Evolutionary conservation across 2,797 vertebrate species (phyloP).

Genomic region (Leptatherina wallacei): DNA sequence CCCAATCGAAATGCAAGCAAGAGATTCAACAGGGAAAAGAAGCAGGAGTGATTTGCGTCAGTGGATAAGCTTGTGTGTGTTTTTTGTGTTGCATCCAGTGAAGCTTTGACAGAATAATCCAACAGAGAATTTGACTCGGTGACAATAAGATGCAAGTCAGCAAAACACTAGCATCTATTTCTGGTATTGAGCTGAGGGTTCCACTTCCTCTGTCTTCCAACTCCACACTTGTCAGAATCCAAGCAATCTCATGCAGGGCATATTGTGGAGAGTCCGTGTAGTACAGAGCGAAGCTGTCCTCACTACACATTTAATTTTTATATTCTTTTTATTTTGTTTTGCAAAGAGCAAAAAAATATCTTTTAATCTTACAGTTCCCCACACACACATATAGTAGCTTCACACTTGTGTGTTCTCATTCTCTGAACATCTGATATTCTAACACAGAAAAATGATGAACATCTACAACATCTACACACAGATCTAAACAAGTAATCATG

Average conservation of each 20-base stretch:
- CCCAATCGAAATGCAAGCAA: not conserved
- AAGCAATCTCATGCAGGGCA: not conserved
- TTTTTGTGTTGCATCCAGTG: not conserved
- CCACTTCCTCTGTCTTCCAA: not conserved
- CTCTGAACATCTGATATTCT: not conserved
- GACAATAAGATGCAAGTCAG: conserved; percentile 10
- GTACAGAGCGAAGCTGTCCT: too few species aligned
- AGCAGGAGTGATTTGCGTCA: not conserved
- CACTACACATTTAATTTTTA: too few species aligned
- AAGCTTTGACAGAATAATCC: conserved; percentile 22
- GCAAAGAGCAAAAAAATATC: too few species aligned
- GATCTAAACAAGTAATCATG: too few species aligned
- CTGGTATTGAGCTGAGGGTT: not conserved
- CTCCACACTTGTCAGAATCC: not conserved
- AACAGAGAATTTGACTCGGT: not conserved
- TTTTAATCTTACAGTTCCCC: too few species aligned
- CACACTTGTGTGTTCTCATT: too few species aligned
- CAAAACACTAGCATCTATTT: conserved; percentile 12
- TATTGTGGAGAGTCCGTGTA: too few species aligned
- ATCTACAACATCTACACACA: too few species aligned
- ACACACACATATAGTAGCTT: too few species aligned
- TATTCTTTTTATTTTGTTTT: too few species aligned
- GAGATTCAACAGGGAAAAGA: conserved; percentile 7
- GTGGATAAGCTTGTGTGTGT: not conserved
- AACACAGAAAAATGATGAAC: too few species aligned